Percentiles rank a stretch among this genome's conserved stretches.
These are phyloP conservation scores for Hirudo medicinalis DNA, from an alignment of 1,140 invertebrate genomes.

Conservation along the genomic window DNA sequence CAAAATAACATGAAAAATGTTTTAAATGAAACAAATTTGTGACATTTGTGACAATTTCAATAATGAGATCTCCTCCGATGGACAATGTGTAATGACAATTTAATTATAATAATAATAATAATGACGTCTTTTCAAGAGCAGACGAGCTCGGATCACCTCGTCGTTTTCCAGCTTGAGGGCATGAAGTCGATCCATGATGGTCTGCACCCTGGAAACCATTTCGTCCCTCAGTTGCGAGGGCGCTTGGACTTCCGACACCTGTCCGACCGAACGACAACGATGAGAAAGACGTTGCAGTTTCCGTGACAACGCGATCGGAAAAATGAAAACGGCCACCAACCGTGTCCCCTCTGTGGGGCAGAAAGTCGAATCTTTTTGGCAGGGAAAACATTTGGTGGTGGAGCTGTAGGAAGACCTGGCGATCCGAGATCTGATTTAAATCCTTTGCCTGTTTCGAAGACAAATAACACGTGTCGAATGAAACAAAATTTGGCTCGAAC, in stretches of 20 bases:
- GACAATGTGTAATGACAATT: too few relatives aligned
- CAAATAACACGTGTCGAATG: too few relatives aligned
- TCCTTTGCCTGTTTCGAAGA: slow-evolving; percentile 39
- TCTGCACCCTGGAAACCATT: slow-evolving; percentile 62
- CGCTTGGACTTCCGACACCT: slow-evolving; percentile 45
- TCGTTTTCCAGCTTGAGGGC: slow-evolving; percentile 73
- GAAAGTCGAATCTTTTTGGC: slow-evolving; percentile 82
- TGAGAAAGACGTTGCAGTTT: neutral
- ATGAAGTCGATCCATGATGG: slow-evolving; percentile 64
- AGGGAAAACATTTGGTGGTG: slow-evolving; percentile 59
- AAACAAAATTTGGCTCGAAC: too few relatives aligned
- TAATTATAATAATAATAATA: too few relatives aligned
- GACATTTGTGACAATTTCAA: too few relatives aligned
- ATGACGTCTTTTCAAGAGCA: too few relatives aligned
- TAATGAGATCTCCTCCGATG: too few relatives aligned
- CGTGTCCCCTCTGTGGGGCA: slow-evolving; percentile 58
- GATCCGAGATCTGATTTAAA: slow-evolving; percentile 71
- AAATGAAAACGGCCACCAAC: slow-evolving; percentile 37
- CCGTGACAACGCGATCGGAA: neutral
- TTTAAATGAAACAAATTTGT: too few relatives aligned
- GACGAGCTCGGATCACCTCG: slow-evolving; percentile 49
- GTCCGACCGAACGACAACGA: slow-evolving; percentile 26
- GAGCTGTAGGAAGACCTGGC: slow-evolving; percentile 50
- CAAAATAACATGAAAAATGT: too few relatives aligned
- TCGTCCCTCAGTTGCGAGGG: slow-evolving; percentile 56